These are phyloP conservation scores for Neoniphon sammara DNA, from an alignment of 2,797 vertebrate species.

Conservation along the genomic window DNA sequence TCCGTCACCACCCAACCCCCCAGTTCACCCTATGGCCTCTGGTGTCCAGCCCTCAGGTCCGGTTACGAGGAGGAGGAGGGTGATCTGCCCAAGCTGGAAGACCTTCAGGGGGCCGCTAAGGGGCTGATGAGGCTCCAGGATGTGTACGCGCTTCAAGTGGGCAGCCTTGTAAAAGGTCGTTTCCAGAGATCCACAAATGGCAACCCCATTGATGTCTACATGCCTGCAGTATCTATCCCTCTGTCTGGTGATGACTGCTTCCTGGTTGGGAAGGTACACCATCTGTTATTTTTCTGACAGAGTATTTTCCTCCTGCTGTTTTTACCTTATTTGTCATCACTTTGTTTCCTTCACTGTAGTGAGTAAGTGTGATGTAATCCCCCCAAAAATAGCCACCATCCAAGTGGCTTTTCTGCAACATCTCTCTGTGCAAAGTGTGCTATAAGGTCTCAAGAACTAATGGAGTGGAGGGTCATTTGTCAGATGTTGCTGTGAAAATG, in stretches of 20 bases:
- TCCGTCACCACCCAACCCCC: conserved; percentile 42
- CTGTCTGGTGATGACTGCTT: conserved; percentile 95
- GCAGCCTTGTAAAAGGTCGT: conserved; percentile 84
- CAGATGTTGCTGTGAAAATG: no score
- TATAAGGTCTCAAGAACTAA: background rate
- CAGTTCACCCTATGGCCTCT: conserved; percentile 53
- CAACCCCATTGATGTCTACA: conserved; percentile 80
- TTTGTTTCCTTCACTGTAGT: background rate
- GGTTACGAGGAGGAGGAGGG: conserved; percentile 83
- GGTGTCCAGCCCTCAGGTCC: conserved; percentile 84
- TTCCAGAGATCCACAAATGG: conserved; percentile 82
- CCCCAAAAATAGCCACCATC: no score
- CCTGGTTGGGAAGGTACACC: conserved; percentile 91
- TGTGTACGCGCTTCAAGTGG: conserved; percentile 88
- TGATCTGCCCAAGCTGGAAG: conserved; percentile 86
- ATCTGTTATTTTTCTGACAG: background rate
- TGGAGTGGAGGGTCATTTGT: conserved; percentile 7
- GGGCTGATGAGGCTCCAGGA: conserved; percentile 95
- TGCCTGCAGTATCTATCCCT: conserved; percentile 72
- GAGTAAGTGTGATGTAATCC: no score
- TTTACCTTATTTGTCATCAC: background rate
- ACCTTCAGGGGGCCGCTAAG: conserved; percentile 89
- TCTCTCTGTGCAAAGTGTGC: no score
- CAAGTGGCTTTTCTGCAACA: no score
- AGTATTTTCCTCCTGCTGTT: background rate